These are phyloP conservation scores for Hipparchia sbordonii DNA, from an alignment of 2,888 invertebrate species.

Conservation along the genomic window DNA sequence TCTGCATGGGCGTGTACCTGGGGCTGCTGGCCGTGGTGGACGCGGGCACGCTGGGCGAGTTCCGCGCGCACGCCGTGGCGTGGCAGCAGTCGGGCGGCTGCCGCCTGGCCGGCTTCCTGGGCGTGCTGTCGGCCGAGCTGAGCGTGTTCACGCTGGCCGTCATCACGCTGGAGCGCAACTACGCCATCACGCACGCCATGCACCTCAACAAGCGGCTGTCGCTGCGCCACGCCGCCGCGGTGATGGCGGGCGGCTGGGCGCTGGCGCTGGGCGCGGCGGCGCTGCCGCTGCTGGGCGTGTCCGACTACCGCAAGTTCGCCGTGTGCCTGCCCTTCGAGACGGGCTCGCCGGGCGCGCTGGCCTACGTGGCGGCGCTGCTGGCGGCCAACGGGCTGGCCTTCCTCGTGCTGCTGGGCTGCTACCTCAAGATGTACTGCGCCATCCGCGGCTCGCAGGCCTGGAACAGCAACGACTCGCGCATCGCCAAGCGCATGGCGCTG, in stretches of 20 bases:
- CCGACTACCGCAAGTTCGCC: constrained; percentile 98
- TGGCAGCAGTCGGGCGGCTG: constrained; percentile 99
- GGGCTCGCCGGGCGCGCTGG: constrained; percentile 88
- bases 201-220: constrained; percentile 97
- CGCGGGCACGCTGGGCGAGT: constrained; percentile 97
- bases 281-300: constrained; percentile 94
- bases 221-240: constrained; percentile 93
- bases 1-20: constrained; percentile 98
- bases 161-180: constrained; percentile 97
- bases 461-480: constrained; percentile 98
- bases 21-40: constrained; percentile 97
- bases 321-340: constrained; percentile 98
- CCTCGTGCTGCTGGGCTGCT: constrained; percentile 96
- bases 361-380: constrained; percentile 95
- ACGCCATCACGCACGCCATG: constrained; percentile 99
- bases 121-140: constrained; percentile 95
- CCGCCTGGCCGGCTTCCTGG: constrained; percentile 96
- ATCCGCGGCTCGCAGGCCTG: constrained; percentile 98
- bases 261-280: constrained; percentile 94
- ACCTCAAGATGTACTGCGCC: constrained; percentile 98
- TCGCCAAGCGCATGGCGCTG: constrained; percentile 98
- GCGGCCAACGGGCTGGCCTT: constrained; percentile 97
- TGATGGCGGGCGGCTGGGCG: constrained; percentile 96
- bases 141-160: constrained; percentile 98
- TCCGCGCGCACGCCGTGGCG: constrained; percentile 97